Evolutionary conservation across 2,888 invertebrate species (phyloP).

Genomic region (Lepidonotus clava): DNA sequence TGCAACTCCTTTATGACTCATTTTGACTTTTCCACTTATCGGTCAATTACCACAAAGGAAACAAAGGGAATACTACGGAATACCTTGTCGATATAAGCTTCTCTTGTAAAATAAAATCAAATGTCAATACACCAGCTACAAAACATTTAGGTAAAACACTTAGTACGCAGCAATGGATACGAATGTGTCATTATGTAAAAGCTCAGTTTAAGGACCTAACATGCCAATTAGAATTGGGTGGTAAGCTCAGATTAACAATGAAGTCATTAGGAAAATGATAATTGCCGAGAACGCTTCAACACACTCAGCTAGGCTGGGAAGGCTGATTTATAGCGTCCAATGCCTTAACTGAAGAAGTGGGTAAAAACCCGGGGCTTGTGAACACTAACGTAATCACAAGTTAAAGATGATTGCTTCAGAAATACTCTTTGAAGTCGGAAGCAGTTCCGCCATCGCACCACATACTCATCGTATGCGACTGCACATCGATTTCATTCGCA

Average conservation of each 20-base stretch:
- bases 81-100: too few species aligned
- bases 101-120: too few species aligned
- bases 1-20: too few species aligned
- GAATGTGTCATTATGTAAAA: not conserved
- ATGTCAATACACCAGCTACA: too few species aligned
- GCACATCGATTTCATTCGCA: slow-evolving; percentile 34
- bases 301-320: not conserved
- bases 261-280: not conserved
- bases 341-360: too few species aligned
- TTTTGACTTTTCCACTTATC: too few species aligned
- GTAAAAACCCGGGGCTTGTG: not conserved
- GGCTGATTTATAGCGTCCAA: not conserved
- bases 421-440: not conserved
- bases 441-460: not conserved
- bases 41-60: too few species aligned
- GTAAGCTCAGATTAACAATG: not conserved
- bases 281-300: not conserved
- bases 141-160: not conserved
- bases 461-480: not conserved
- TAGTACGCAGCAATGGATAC: not conserved
- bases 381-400: not conserved
- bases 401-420: not conserved
- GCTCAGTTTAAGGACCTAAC: not conserved
- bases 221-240: not conserved
- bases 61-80: too few species aligned